Evolutionary conservation across 2,113 vertebrate species (phyloP), one percentile per base, ranked within the genome.

Genomic region (Anthoscopus minutus): DNA sequence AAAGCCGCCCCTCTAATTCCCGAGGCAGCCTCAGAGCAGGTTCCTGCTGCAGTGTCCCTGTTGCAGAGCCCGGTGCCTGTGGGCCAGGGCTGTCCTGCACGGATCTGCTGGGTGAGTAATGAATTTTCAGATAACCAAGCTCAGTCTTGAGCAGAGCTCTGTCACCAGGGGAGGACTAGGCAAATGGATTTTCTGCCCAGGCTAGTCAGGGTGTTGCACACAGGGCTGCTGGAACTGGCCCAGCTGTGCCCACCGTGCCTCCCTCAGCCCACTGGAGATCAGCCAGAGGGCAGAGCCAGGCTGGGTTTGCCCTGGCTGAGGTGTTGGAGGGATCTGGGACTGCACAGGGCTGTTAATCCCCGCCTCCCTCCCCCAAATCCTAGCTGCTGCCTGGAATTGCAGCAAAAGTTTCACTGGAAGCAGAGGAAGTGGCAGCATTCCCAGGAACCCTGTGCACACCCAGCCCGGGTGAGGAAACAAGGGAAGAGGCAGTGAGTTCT

Each of bases 111-210:
- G 13, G 18, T 95, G 80, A 92, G 15, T 93, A 67, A 95, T 67
- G 60, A 21, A 94, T 70, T 84, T 48, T 71, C 48, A 23, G 77
- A 81, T 80, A 42, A 50, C 78, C 33, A 37, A 48, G 31, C 78
- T 92, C 47, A 14, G 42, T 50, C 69, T 51, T 30, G 40, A 90
- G 53, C 4, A 0, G 9, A 40, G 33, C 56, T 79, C 61, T 23
- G 2, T 91, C 93, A 87, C 47, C 74, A 30, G 54, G 58, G 16
- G 25, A 71, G 42, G 53, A 31, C 69, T 27, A 84, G 18, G 40
- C 81, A 89, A 86, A 56, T 16, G n/a, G 61, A 60, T 64, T 61
- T 51, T 79, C 33, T 69, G 93, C 89, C 96, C 84, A 21, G 89
- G 93, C 84, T 81, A 44, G 93, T 93, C 66, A 3, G 2, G 37